phyloP scores from a whole-genome alignment of 2,797 vertebrate genomes.

The Miichthys miiuy region DNA sequence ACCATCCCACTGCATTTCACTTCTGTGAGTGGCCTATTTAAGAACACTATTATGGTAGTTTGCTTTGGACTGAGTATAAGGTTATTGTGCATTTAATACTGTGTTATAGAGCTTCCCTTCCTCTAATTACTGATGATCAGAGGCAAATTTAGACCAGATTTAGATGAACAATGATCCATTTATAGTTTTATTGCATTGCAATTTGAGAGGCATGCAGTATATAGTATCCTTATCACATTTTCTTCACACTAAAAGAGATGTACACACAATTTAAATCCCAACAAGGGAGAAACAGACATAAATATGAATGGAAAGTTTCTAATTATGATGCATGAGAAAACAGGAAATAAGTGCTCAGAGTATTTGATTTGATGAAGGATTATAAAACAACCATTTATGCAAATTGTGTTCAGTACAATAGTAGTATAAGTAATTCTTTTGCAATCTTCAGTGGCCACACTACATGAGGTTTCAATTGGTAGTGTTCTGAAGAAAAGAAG shows the following conservation, averaged over 20 bases:
- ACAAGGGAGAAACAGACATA: not conserved
- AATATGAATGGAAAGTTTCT: not conserved
- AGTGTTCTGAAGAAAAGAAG: constrained; percentile 50
- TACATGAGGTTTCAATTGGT: constrained; percentile 29
- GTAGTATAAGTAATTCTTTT: not conserved
- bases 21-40: constrained; percentile 7
- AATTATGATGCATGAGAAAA: constrained; percentile 1
- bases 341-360: not conserved
- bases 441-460: constrained; percentile 9
- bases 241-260: not conserved
- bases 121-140: constrained; percentile 41
- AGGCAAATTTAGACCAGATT: constrained; percentile 34
- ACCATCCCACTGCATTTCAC: constrained; percentile 28
- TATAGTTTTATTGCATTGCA: constrained; percentile 4
- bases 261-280: constrained; percentile 12
- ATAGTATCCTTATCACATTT: not conserved
- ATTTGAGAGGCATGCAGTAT: constrained; percentile 12
- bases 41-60: not conserved
- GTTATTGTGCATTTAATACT: constrained; percentile 18
- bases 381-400: not conserved
- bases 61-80: not conserved
- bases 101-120: constrained; percentile 59
- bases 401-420: not conserved
- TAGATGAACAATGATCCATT: constrained; percentile 21
- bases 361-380: constrained; percentile 16